Conservation (phyloP, 2,797 vertebrate species). For the Acridotheres tristis region DNA sequence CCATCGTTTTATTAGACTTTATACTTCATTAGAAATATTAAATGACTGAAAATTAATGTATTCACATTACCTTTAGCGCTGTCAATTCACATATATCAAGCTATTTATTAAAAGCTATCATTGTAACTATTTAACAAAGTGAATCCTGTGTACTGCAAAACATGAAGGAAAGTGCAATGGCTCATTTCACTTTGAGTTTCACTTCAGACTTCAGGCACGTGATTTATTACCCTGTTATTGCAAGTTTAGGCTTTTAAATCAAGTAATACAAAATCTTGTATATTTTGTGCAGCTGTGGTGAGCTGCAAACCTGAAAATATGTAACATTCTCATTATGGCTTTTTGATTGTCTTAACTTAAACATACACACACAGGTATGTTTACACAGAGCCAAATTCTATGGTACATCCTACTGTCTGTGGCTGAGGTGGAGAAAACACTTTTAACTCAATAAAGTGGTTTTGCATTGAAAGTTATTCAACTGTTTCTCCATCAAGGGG, state of each 20-base stretch:
- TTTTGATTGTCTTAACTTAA: not conserved
- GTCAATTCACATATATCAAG: not conserved
- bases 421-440: not conserved
- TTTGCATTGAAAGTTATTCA: not conserved
- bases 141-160: not conserved
- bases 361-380: rapidly evolving
- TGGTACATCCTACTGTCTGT: not conserved
- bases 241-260: not conserved
- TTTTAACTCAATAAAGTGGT: not conserved
- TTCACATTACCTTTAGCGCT: not conserved
- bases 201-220: not conserved
- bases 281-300: not conserved
- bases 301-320: not conserved
- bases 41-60: not conserved
- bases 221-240: not conserved
- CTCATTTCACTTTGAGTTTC: not conserved
- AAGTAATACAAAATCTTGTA: not conserved
- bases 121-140: not conserved
- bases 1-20: not conserved
- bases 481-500: not conserved
- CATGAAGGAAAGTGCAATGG: not conserved
- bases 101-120: not conserved
- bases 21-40: not conserved
- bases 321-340: not conserved
- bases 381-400: not conserved